Evolutionary conservation across 30 jellyfish, hydroid and myxozoan species (phyloP).

Genomic region (Hydractinia echinata): DNA sequence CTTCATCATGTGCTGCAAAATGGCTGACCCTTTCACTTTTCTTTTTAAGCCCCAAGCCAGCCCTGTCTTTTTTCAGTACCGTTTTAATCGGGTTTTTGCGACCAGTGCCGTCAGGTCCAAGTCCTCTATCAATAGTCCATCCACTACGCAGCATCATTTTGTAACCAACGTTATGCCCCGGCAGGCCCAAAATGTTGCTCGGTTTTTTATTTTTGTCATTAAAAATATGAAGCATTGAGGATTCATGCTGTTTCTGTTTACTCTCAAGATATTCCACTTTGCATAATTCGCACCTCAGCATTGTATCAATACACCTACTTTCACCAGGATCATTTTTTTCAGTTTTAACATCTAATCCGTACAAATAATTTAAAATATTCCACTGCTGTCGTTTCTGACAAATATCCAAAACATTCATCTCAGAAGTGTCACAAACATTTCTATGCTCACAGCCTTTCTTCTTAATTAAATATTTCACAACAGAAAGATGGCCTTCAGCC

Average conservation of each 20-base stretch:
- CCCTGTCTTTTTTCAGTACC: slow-evolving; percentile 48
- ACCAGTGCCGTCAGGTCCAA: slow-evolving; percentile 78
- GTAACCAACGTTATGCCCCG: slow-evolving; percentile 66
- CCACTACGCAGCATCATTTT: slow-evolving; percentile 79
- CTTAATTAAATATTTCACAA: slow-evolving; percentile 51
- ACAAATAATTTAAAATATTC: slow-evolving; percentile 32
- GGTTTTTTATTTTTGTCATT: slow-evolving; percentile 31
- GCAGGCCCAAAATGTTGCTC: slow-evolving; percentile 33
- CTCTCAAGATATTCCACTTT: neutral
- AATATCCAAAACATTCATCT: slow-evolving; percentile 49
- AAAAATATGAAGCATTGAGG: slow-evolving; percentile 72
- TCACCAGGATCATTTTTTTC: neutral
- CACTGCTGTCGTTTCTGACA: slow-evolving; percentile 36
- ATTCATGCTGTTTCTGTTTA: slow-evolving; percentile 32
- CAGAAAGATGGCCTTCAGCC: slow-evolving; percentile 51
- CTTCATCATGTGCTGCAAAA: slow-evolving; percentile 12
- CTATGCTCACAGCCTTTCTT: slow-evolving; percentile 39
- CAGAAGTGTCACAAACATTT: slow-evolving; percentile 40
- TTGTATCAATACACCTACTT: neutral
- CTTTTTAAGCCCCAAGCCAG: slow-evolving; percentile 54
- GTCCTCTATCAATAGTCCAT: slow-evolving; percentile 66
- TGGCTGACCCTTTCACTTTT: slow-evolving; percentile 9
- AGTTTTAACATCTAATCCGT: slow-evolving; percentile 30
- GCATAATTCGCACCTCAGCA: slow-evolving; percentile 36
- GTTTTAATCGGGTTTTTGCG: slow-evolving; percentile 65